Evolutionary conservation across 92 coral and sea anemone species (phyloP), one percentile per base, ranked within the genome.

Genomic region (Paragorgia papillata): DNA sequence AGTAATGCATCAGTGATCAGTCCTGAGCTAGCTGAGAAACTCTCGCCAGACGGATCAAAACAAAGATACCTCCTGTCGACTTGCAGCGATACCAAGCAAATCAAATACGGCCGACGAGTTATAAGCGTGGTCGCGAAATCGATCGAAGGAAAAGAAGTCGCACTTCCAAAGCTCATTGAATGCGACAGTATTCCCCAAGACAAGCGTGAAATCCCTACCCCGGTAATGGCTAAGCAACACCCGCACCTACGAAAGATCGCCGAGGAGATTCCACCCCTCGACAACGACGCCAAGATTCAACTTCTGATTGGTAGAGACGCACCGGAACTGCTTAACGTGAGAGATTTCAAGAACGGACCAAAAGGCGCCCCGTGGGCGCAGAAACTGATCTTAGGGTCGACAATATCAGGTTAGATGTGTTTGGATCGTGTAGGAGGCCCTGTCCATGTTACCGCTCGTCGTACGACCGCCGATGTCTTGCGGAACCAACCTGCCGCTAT

Each of bases 311-410:
- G n/a, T n/a, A n/a, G n/a, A n/a, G n/a, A n/a, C n/a, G n/a, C n/a
- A n/a, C n/a, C n/a, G n/a, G n/a, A n/a, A n/a, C n/a, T n/a, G n/a
- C n/a, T n/a, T n/a, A 83, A 83, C 14, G 87, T 83, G 13, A 40
- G 87, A n/a, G 83, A 54, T 10, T 79, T 66, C 32, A 81, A 27
- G 28, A 81, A 81, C 59, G 85, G 85, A 0, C 88, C 84, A 10
- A 73, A 66, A 24, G 84, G n/a, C n/a, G n/a, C n/a, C n/a, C n/a
- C n/a, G n/a, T n/a, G n/a, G n/a, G n/a, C n/a, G n/a, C n/a, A n/a
- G 84, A n/a, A n/a, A n/a, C n/a, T 22, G 84, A 80, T 13, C 87
- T 80, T 21, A 79, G 88, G 88, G 88, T 81, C 46, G 80, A 84
- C 30, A 53, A 51, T 22, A 80, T 68, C 37, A 29, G 43, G 18